Base-by-base conservation (phyloP, 2,888 invertebrate genomes). In the Mechanitis messenoides region DNA sequence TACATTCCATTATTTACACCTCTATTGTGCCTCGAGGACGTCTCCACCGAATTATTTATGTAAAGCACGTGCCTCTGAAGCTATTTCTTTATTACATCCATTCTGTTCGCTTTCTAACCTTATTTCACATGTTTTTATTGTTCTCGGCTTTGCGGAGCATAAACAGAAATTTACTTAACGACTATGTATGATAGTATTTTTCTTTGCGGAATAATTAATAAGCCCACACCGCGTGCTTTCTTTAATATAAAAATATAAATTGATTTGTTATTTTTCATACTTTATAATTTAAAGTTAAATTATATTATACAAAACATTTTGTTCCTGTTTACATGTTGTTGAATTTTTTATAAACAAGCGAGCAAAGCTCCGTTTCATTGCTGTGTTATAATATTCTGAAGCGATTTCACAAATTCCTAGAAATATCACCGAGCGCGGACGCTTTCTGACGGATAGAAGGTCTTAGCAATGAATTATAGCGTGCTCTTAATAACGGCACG, bases 381-480 rank as follows among this genome's bases (percentile, higher is more conserved):
- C 62, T 64, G 62, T 61, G 46, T 55, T 68, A 64, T 62, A 72
- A 31, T 31, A 9, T 31, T 69, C 68, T 71, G 68, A 73, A 71
- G 64, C 69, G 66, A 71, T 75, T 72, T 69, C 73, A 69, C 68
- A 71, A 73, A 72, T 69, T 67, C 60, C 64, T 59, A 66, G 72
- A 74, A 75, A 75, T 71, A 68, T 65, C 58, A 64, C 63, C 60
- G 61, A 46, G 45, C 61, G 64, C 61, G 67, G 64, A 47, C 65
- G 64, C 60, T 61, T 65, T 60, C 69, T 69, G 68, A 82, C 80
- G 77, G 80, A 84, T 80, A 74, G 74, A 70, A 75, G 80, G 78
- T 76, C 78, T 78, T 75, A 76, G 78, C 74, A 76, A 84, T 87
- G 87, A 88, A 81, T 88, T 84, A 88, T 87, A 78, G 79, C 74